A percentile compares a stretch with the other conserved stretches of the same genome.
phyloP scores from a whole-genome alignment of 2,888 invertebrate genomes.

The Amphimallon solstitiale region DNA sequence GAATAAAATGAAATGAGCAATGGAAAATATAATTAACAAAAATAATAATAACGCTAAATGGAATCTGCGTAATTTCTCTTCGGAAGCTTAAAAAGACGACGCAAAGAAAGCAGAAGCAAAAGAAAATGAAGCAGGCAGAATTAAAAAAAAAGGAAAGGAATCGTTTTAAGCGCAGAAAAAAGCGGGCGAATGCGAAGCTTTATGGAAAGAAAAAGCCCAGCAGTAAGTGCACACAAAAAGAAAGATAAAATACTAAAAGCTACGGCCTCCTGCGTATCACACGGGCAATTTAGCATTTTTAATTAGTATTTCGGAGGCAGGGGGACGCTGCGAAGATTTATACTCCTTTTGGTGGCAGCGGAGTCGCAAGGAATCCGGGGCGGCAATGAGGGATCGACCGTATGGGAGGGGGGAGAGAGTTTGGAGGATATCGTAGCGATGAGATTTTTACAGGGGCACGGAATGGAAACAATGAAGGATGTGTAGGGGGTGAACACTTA shows the following conservation, averaged over 20 bases:
- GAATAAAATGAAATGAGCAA: no score
- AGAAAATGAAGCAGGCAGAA: background rate
- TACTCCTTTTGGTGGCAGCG: conserved; percentile 38
- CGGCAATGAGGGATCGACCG: background rate
- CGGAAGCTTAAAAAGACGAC: background rate
- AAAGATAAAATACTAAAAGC: conserved; percentile 45
- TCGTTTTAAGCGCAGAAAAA: background rate
- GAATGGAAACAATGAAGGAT: conserved; percentile 55
- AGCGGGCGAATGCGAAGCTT: no score
- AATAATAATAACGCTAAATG: no score
- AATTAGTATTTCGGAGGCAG: conserved; percentile 56
- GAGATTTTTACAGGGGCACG: conserved; percentile 6
- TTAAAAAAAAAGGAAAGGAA: background rate
- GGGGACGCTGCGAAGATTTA: conserved; percentile 58
- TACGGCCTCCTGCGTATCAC: conserved; percentile 53
- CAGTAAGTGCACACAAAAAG: conserved; percentile 2
- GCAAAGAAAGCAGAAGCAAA: background rate
- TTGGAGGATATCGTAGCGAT: conserved; percentile 26
- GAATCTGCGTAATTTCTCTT: no score
- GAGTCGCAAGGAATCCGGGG: conserved; percentile 5
- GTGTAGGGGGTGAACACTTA: conserved; percentile 50
- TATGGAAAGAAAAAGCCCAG: background rate
- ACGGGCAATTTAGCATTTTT: conserved; percentile 63
- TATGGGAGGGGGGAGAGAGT: background rate
- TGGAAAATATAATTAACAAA: no score